Conservation (phyloP, 2,888 invertebrate genomes). For the Rotaria magnacalcarata region DNA sequence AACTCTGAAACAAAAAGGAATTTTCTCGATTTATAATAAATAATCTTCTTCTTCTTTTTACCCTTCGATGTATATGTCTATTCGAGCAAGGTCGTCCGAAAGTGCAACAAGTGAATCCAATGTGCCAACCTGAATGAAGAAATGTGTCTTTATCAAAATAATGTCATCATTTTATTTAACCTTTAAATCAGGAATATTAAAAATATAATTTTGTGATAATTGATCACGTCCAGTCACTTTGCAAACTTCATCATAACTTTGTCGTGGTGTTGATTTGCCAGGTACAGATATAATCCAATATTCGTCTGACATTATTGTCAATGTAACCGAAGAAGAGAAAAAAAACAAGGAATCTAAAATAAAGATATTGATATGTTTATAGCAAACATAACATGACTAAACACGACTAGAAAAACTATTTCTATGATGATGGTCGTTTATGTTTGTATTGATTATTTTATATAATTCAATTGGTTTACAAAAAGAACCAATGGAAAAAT, state of each 20-base stretch:
- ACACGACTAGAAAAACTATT: not conserved
- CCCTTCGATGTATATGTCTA: conserved; percentile 88
- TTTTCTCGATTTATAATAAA: too few relatives aligned
- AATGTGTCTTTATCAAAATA: too few relatives aligned
- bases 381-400: not conserved
- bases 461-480: not conserved
- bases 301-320: conserved; percentile 13
- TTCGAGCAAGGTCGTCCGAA: conserved; percentile 93
- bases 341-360: not conserved
- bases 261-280: conserved; percentile 42
- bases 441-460: not conserved
- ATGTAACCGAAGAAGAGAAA: not conserved
- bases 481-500: not conserved
- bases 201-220: conserved; percentile 87
- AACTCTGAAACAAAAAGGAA: conserved; percentile 62
- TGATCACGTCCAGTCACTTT: conserved; percentile 50
- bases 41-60: conserved; percentile 48
- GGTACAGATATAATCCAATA: conserved; percentile 46
- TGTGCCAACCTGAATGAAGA: conserved; percentile 77
- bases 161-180: conserved; percentile 61
- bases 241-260: conserved; percentile 40
- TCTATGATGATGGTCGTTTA: not conserved
- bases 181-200: conserved; percentile 96
- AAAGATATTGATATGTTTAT: not conserved
- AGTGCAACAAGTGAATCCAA: conserved; percentile 95